phyloP scores from a whole-genome alignment of 2,888 invertebrate genomes.

The Meghimatium bilineatum region DNA sequence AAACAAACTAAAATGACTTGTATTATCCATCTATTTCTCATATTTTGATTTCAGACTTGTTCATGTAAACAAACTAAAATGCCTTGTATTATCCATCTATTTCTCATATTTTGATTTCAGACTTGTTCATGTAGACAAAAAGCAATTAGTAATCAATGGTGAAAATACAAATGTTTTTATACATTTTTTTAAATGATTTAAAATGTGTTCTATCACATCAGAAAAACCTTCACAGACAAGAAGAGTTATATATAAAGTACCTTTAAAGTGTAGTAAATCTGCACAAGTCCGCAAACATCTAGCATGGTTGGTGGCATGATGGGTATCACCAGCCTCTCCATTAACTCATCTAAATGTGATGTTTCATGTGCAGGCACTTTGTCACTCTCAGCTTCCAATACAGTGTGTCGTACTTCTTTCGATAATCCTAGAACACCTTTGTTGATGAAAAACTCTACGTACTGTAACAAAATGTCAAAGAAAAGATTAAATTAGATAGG shows the following conservation, averaged over 20 bases:
- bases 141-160: no score
- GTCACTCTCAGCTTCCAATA: slow-evolving; percentile 85
- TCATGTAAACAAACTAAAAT: no score
- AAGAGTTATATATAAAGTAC: slow-evolving; percentile 78
- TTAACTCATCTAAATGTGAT: slow-evolving; percentile 68
- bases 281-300: slow-evolving; percentile 84
- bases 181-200: no score
- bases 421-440: slow-evolving; percentile 85
- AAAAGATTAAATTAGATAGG: not conserved
- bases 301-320: slow-evolving; percentile 85
- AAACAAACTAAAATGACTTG: no score
- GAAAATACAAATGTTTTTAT: no score
- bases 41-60: no score
- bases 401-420: slow-evolving; percentile 84
- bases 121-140: no score
- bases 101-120: no score
- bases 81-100: no score
- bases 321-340: slow-evolving; percentile 82
- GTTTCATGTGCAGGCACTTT: slow-evolving; percentile 81
- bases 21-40: no score
- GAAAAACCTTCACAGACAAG: no score
- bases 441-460: slow-evolving; percentile 87
- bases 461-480: slow-evolving; percentile 77
- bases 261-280: slow-evolving; percentile 86
- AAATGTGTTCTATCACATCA: no score